Evolutionary conservation across 92 coral and sea anemone species (phyloP).

Genomic region (Bergia sp.): DNA sequence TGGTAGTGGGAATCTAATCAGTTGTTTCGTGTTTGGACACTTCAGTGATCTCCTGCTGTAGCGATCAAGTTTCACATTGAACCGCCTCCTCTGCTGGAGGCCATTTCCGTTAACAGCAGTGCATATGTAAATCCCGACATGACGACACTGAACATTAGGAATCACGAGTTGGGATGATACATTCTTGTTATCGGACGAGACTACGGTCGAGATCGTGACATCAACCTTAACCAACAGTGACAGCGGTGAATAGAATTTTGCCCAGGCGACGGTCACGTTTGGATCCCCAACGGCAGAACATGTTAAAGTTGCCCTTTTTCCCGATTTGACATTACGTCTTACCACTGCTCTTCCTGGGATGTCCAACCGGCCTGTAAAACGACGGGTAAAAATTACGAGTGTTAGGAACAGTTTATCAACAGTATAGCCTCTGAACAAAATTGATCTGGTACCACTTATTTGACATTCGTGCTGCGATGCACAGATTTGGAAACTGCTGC

Average conservation of each 20-base stretch:
- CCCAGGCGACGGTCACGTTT: constrained; percentile 12
- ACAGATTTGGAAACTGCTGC: too few species aligned
- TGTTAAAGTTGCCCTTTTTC: constrained; percentile 2
- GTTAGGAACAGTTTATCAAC: not conserved
- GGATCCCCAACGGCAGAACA: constrained; percentile 10
- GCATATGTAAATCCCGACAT: constrained; percentile 19
- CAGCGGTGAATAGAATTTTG: not conserved
- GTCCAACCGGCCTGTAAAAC: constrained; percentile 22
- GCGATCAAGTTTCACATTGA: constrained; percentile 20
- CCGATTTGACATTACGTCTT: not conserved
- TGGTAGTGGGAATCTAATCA: not conserved
- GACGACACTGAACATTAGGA: constrained; percentile 15
- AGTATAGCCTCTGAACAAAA: too few species aligned
- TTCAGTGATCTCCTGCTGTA: constrained; percentile 16
- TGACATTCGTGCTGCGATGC: too few species aligned
- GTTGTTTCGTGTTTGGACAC: constrained; percentile 1
- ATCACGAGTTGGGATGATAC: constrained; percentile 8
- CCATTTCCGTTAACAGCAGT: constrained; percentile 28
- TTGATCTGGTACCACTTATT: too few species aligned
- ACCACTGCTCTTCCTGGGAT: constrained; percentile 24
- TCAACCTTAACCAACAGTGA: not conserved
- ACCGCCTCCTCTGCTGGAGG: constrained; percentile 21
- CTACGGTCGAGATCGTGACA: not conserved
- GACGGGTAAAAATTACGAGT: not conserved
- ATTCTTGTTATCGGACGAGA: not conserved